Base-by-base conservation (phyloP, 2,888 invertebrate species). In the Pheosia tremula region DNA sequence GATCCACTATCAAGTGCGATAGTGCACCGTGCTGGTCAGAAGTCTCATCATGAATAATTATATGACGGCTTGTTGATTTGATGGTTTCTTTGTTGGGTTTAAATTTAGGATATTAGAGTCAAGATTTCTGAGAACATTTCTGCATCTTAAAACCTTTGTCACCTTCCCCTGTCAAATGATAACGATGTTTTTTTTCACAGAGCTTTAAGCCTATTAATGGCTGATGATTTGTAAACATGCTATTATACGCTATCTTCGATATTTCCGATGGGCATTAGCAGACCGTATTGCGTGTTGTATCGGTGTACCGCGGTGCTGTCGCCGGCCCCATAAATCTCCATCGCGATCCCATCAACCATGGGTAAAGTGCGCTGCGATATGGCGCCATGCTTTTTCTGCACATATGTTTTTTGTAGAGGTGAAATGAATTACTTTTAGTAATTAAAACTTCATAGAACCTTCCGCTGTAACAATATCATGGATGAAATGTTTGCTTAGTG, bases 241-340 rank as follows among this genome's bases (percentile, higher is more conserved):
- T 7, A 6, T 6, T 7, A 7, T 39, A 39, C 39, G 0, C 9
- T 43, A 43, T 43, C 43, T 10, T 43, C 11, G n/a, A n/a, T 24
- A 24, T 24, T 24, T 47, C 47, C 47, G 47, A 47, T n/a, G n/a
- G 47, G 56, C 13, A 41, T 56, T 41, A 41, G 54, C 38, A 38
- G 38, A 6, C 39, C 56, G 41, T 41, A 41, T 56, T 24, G 56
- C 56, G 41, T 56, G 56, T 13, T 8, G 24, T n/a, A 5, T 41
- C n/a, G 56, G 56, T 11, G 54, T 38, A 6, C 9, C 56, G 41
- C 39, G 39, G 41, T 41, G 56, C 56, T 56, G 56, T 56, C 56
- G 56, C 56, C 41, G 41, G 10, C 56, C n/a, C 56, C 56, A 56
- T 56, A 56, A 56, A 56, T 56, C 39, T 41, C 41, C 41, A 37